Evolutionary conservation across 2,797 vertebrate genomes (phyloP), one percentile per base, ranked within the genome.

Genomic region (Picus viridis): DNA sequence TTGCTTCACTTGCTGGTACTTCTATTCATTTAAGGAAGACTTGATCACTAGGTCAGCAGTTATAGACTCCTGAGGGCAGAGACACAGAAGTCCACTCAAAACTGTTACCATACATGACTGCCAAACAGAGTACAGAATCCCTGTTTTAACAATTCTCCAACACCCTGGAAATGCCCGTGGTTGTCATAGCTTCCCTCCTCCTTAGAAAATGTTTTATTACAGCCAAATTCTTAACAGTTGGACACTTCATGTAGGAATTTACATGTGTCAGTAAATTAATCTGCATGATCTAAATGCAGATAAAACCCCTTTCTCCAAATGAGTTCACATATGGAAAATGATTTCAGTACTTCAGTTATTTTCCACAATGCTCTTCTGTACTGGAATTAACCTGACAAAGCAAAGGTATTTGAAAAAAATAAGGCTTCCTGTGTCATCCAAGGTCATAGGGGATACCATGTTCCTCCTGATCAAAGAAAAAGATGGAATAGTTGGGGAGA

Each of bases 181-280:
- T 74, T 93, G 72, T 90, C 78, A 88, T 9, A 86, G 51, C 41
- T 89, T 77, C 54, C 54, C 69, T 88, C 32, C 58, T 89, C 39
- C 86, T 80, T 90, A 59, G 27, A 83, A 80, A 85, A 94, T 13
- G 59, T 81, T 93, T 77, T 71, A 78, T 81, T 83, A 85, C 62
- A 93, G 73, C 34, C 82, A 87, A 89, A 75, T n/a, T 24, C 57
- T 59, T 70, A 93, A 72, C 49, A 87, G 69, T 9, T 93, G 82
- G 79, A 87, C 67, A 89, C 59, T 87, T 94, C 56, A 70, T 32
- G 43, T 30, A 88, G 56, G 83, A 95, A 94, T 94, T 83, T 80
- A 83, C 59, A 86, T 30, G 81, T 88, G 58, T 83, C 88, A 80
- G 65, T 90, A 95, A 91, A 91, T 74, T 89, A 90, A 90, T 90